Percentiles rank a stretch among this genome's conserved stretches.
phyloP scores from a whole-genome alignment of 2,113 vertebrate species.

The Macaca nemestrina region DNA sequence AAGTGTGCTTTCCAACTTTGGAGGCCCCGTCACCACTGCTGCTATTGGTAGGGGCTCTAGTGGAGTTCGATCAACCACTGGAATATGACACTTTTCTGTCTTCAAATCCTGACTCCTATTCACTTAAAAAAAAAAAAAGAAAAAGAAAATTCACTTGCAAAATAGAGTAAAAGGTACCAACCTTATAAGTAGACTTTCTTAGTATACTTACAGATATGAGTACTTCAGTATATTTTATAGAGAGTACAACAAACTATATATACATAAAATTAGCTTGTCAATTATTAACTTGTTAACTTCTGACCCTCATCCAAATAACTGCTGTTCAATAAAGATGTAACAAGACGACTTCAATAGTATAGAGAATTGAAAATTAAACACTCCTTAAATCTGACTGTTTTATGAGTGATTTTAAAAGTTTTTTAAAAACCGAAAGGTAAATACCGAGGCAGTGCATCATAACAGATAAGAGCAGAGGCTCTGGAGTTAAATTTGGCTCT shows the following conservation, averaged over 20 bases:
- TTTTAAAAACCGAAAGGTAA: too few species aligned
- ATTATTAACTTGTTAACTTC: too few species aligned
- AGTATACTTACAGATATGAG: not conserved
- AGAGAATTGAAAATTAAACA: too few species aligned
- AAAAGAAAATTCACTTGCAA: not conserved
- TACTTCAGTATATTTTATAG: not conserved
- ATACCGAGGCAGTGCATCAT: too few species aligned
- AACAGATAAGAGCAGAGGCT: too few species aligned
- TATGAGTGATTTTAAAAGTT: not conserved
- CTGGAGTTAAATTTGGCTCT: too few species aligned
- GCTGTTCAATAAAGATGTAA: too few species aligned
- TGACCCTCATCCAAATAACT: too few species aligned
- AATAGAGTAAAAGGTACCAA: not conserved
- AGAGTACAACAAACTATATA: too few species aligned
- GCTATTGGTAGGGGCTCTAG: slow-evolving; percentile 95
- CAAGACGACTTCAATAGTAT: too few species aligned
- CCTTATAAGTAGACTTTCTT: not conserved
- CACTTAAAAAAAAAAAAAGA: not conserved
- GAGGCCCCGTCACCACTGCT: slow-evolving; percentile 95
- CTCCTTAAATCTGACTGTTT: too few species aligned
- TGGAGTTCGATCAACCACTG: slow-evolving; percentile 93
- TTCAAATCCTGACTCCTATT: slow-evolving; percentile 95
- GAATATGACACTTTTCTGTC: slow-evolving; percentile 96
- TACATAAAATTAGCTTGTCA: too few species aligned
- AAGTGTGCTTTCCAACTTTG: slow-evolving; percentile 97